Base-by-base conservation (phyloP, 2,888 invertebrate species). In the Drosophila anceps region DNA sequence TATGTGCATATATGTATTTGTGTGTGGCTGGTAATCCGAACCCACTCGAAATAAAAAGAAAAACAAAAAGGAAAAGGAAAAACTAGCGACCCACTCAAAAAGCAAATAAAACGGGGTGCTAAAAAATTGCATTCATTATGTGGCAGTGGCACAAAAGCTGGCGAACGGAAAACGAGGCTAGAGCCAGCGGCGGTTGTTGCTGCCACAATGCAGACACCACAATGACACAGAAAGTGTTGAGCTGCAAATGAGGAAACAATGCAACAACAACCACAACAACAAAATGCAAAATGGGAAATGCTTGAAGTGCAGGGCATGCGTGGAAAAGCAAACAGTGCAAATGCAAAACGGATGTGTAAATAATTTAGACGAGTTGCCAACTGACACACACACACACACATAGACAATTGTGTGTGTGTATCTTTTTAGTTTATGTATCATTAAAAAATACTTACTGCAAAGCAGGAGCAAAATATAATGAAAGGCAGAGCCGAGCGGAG, bases 81-180 rank as follows among this genome's bases (percentile, higher is more conserved):
- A 20, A 31, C 33, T 20, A 48, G 55, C 79, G 55, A 66, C 67
- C 83, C 71, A 81, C 72, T 83, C 85, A 80, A 80, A 69, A 63
- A 20, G 44, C 33, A 46, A 33, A 44, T 37, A 53, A 55, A 55
- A 55, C 18, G 44, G 46, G 51, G 48, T 43, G 82, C 48, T 48
- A 81, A 82, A 85, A 91, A 91, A 91, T 91, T 90, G 91, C 91
- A 91, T 91, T 92, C 91, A 92, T 92, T 92, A 92, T 86, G 71
- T 83, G 80, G 78, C 76, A 83, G 84, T 81, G 68, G 73, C 69
- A 82, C 79, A 82, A 78, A 60, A 75, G 76, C 72, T 65, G 79
- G 68, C 15, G 48, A 73, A 73, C 67, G 81, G 74, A 83, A 76
- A 85, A 79, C 69, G 64, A 69, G 88, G 85, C 65, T 87, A 84